Percentiles rank a stretch among this genome's conserved stretches.
These are phyloP conservation scores for Oreonectes daqikongensis DNA, from an alignment of 2,797 vertebrate species.

Conservation along the genomic window DNA sequence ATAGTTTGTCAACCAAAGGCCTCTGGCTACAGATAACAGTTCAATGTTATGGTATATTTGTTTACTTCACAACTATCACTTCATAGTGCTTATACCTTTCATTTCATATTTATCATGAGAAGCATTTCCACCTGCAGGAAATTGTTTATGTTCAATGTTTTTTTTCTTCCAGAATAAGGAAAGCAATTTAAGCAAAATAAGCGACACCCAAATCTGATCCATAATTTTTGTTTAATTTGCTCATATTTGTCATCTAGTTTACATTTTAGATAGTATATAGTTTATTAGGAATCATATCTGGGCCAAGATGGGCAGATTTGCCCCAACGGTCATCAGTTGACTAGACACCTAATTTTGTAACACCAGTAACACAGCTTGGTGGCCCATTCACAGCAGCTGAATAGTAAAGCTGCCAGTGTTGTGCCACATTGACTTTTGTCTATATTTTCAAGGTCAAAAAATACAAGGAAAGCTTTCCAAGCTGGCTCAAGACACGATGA, in stretches of 20 bases:
- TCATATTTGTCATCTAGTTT: neutral
- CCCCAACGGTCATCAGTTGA: too few relatives aligned
- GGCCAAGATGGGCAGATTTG: too few relatives aligned
- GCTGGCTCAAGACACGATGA: constrained; percentile 65
- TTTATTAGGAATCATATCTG: neutral
- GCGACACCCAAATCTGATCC: neutral
- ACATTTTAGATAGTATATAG: neutral
- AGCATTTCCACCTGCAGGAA: neutral
- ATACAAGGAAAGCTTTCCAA: constrained; percentile 54
- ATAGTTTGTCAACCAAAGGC: neutral
- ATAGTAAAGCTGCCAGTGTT: constrained; percentile 7
- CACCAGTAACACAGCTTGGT: too few relatives aligned
- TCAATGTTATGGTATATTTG: neutral
- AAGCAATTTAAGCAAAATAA: neutral
- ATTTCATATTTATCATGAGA: constrained; percentile 7
- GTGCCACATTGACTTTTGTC: constrained; percentile 64
- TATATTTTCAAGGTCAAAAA: constrained; percentile 69
- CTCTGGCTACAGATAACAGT: neutral
- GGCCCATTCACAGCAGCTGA: too few relatives aligned
- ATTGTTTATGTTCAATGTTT: neutral
- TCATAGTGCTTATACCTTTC: neutral
- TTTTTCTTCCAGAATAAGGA: neutral
- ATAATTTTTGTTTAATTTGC: too few relatives aligned
- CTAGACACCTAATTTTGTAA: too few relatives aligned
- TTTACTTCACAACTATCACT: neutral